Evolutionary conservation across 2,113 vertebrate species (phyloP), one percentile per base, ranked within the genome.

Genomic region (Pteruthius melanotis): DNA sequence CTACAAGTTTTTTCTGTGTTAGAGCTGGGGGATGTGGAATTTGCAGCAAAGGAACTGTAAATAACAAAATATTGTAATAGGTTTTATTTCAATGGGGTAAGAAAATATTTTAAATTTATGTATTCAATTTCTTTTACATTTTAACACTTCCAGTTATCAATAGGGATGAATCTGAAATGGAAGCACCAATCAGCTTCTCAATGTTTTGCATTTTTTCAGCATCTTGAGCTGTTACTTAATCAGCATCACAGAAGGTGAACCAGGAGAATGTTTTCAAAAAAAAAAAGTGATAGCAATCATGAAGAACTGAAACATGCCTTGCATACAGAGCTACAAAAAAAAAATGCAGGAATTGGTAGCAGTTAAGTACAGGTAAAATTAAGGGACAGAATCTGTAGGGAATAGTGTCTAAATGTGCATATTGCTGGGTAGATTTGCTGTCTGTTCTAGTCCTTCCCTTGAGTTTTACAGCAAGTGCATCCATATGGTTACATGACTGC

Each of bases 281-380:
- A n/a, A n/a, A n/a, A n/a, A n/a, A 91, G 37, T 7, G 1, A 69
- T 89, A 70, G 76, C 56, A 78, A 17, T 88, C 68, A n/a, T 15
- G 27, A 60, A 70, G 78, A 72, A 56, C 60, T 60, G 71, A 78
- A 80, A 23, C 30, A 13, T 50, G 68, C 28, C 30, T 23, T 56
- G 64, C 64, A 49, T 86, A n/a, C 50, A 92, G 52, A 95, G 52
- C 42, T 83, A 17, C 39, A 24, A 30, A 50, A 79, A 57, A 37
- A 49, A 66, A 28, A 15, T 1, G 12, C n/a, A 76, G 52, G 92
- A 86, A 78, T 52, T 49, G 82, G 60, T 90, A 49, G 68, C 79
- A 68, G 47, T 72, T 81, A 75, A 81, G 47, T 81, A 60, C 95
- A 90, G 94, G 90, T 96, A 75, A 78, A 95, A 89, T 81, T 74